phyloP scores from a whole-genome alignment of 2,113 vertebrate genomes.

The Perognathus longimembris region DNA sequence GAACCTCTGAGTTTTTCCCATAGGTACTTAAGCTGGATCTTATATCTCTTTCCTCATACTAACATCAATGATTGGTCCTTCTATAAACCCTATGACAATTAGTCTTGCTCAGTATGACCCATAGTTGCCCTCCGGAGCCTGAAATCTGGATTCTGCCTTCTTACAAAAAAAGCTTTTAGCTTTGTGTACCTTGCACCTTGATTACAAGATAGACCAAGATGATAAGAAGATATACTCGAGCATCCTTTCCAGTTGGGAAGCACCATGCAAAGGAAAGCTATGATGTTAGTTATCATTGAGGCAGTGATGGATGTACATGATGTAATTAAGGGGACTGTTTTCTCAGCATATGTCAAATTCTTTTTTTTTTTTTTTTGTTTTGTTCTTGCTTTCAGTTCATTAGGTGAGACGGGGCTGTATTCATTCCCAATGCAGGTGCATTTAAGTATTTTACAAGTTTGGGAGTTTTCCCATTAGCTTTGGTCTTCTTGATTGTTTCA shows the following conservation, averaged over 20 bases:
- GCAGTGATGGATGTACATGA: background rate
- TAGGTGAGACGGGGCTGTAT: background rate
- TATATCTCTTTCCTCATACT: background rate
- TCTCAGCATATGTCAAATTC: background rate
- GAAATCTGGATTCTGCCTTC: background rate
- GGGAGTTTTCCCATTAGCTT: conserved; percentile 39
- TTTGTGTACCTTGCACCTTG: background rate
- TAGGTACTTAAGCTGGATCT: background rate
- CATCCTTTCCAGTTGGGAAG: background rate
- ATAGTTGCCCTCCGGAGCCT: background rate
- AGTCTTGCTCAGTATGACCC: background rate
- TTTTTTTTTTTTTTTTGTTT: background rate
- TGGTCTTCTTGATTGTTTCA: conserved; percentile 36
- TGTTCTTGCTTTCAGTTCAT: background rate
- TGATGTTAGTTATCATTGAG: background rate
- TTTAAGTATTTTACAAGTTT: background rate
- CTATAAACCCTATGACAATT: background rate
- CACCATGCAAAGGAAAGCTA: background rate
- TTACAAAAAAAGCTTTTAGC: background rate
- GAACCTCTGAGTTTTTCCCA: background rate
- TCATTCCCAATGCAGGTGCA: background rate
- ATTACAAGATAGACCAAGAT: background rate
- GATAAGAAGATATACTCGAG: background rate
- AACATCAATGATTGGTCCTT: background rate
- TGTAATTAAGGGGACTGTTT: background rate